Base-by-base conservation (phyloP, 2,797 vertebrate species). In the Clamator glandarius region DNA sequence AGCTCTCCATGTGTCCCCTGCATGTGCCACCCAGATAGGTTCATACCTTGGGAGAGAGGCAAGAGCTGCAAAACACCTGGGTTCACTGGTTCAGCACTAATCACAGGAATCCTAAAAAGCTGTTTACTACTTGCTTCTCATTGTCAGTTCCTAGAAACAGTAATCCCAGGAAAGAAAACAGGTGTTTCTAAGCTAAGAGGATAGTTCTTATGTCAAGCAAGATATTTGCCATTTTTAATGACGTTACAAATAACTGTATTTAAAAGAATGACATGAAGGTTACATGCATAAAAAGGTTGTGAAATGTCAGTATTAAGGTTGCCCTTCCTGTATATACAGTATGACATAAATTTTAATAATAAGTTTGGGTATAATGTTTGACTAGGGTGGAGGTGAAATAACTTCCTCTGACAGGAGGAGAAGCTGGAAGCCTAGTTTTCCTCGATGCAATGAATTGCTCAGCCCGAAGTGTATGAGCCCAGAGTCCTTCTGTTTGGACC, bases 131-230 rank as follows among this genome's bases (percentile, higher is more conserved):
- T 84, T 2, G 0, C 52, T 42, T 74, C 48, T 85, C 67, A 35
- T 29, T 78, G 29, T 55, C 46, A 31, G 42, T 87, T 94, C 76
- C 73, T 76, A 63, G 90, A 91, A 96, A 77, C 3, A 75, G 36
- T 52, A 92, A 75, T 94, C 83, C 64, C 24, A 51, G 35, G 76
- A 84, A 87, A 80, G 64, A 75, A 91, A 81, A 62, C 0, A 5
- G 3, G 10, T 69, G 13, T 90, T 91, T 77, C 69, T 55, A 55
- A 72, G 36, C n/a, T 74, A 63, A 80, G 64, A 84, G 58, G 29
- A 29, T 72, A 68, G 44, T 90, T 84, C 35, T 61, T 25, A 8
- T 41, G 9, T 73, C 66, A 76, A 42, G n/a, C 39, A 20, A 73
- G 28, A 77, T 36, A 70, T 44, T 69, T 94, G 75, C 51, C 31